Evolutionary conservation across 2,797 vertebrate species (phyloP).

Genomic region (Echiichthys vipera): DNA sequence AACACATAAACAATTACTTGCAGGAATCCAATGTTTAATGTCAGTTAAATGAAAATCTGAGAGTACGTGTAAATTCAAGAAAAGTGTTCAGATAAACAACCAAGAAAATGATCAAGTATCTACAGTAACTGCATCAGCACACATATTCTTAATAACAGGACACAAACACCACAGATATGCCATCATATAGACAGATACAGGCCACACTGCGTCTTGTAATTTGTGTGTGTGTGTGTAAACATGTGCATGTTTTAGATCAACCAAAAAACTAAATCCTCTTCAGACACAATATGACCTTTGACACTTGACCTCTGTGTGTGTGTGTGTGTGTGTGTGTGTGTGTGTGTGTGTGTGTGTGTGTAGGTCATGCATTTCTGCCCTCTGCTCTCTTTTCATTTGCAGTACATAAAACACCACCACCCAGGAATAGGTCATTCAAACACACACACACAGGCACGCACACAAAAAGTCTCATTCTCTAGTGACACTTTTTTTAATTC

Average conservation of each 20-base stretch:
- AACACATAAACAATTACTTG: too few relatives aligned
- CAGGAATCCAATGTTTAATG: too few relatives aligned
- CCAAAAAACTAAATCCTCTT: slow-evolving; percentile 59
- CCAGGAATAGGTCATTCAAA: slow-evolving; percentile 3
- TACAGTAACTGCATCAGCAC: not conserved
- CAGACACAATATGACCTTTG: slow-evolving; percentile 77
- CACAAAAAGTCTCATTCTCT: not conserved
- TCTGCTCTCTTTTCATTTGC: slow-evolving; percentile 54
- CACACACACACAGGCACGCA: not conserved
- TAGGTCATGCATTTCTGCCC: not conserved
- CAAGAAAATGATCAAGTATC: not conserved
- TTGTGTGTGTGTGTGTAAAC: not conserved
- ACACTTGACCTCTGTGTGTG: slow-evolving; percentile 49
- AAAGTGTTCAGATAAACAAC: not conserved
- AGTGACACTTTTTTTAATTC: not conserved
- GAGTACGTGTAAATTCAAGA: not conserved
- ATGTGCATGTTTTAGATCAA: slow-evolving; percentile 51
- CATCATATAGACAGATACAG: too few relatives aligned
- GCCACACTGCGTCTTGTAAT: not conserved
- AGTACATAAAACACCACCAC: slow-evolving; percentile 55
- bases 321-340: not conserved
- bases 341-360: slow-evolving; percentile 10
- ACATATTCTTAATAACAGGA: not conserved
- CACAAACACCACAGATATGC: too few relatives aligned
- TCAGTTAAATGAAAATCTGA: not conserved